Evolutionary conservation across 2,888 invertebrate genomes (phyloP).

Genomic region (Strigamia transsilvanica): DNA sequence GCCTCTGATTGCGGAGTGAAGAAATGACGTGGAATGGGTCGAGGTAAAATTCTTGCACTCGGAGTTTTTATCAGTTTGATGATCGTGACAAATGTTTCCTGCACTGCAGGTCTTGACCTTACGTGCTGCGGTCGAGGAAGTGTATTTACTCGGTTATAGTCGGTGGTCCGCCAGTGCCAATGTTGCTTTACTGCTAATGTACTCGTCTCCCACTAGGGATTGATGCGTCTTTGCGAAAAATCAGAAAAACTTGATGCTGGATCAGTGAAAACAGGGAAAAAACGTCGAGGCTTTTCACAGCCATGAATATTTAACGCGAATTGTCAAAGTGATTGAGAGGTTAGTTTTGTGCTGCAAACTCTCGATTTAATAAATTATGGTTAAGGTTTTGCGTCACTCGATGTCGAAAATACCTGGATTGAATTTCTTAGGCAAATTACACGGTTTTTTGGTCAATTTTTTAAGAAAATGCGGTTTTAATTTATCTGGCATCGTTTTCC

Average conservation of each 20-base stretch:
- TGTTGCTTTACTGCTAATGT: not conserved
- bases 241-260: not conserved
- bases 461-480: not conserved
- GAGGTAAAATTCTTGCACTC: not conserved
- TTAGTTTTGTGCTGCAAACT: not conserved
- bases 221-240: conserved; percentile 4
- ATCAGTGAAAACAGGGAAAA: not conserved
- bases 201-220: not conserved
- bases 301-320: not conserved
- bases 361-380: not conserved
- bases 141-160: not conserved
- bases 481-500: not conserved
- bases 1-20: not conserved
- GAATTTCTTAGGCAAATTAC: no score
- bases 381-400: no score
- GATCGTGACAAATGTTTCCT: conserved; percentile 36
- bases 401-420: no score
- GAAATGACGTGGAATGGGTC: not conserved
- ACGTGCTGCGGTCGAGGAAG: conserved; percentile 1
- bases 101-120: conserved; percentile 8
- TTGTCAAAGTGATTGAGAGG: conserved; percentile 3
- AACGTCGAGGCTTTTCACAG: conserved; percentile 1
- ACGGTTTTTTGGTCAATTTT: not conserved
- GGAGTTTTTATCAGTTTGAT: conserved; percentile 29
- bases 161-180: not conserved